Conservation (phyloP, 2,888 invertebrate genomes). For the Reticulitermes lucifugus region DNA sequence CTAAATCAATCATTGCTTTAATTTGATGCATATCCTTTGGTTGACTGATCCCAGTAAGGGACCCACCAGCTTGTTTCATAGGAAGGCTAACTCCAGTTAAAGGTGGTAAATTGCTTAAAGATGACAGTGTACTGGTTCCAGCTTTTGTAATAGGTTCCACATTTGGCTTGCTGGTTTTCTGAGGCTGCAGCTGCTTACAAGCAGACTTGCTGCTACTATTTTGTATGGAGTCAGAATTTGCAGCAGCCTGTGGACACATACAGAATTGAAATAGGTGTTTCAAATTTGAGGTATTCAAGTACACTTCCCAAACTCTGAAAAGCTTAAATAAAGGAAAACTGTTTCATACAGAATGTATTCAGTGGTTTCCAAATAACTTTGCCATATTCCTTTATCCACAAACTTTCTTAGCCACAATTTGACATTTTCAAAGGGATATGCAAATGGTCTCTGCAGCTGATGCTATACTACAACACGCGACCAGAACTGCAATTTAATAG, state of each 20-base stretch:
- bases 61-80: constrained; percentile 1
- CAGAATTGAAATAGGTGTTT: not conserved
- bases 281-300: no score
- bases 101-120: constrained; percentile 48
- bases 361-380: no score
- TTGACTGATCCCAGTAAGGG: not conserved
- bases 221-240: constrained; percentile 4
- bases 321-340: no score
- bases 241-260: not conserved
- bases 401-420: no score
- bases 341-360: no score
- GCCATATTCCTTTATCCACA: no score
- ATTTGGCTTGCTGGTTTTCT: not conserved
- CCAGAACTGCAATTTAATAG: no score
- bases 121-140: constrained; percentile 5
- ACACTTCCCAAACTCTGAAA: no score
- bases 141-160: not conserved
- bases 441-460: no score
- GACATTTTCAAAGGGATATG: no score
- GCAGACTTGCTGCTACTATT: not conserved
- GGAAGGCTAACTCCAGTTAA: constrained; percentile 17
- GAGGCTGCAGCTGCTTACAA: not conserved
- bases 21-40: constrained; percentile 39
- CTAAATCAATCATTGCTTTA: constrained; percentile 47
- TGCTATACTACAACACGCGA: no score